Conservation (phyloP, 1,140 invertebrate genomes). For the Macrobrachium nipponense region DNA sequence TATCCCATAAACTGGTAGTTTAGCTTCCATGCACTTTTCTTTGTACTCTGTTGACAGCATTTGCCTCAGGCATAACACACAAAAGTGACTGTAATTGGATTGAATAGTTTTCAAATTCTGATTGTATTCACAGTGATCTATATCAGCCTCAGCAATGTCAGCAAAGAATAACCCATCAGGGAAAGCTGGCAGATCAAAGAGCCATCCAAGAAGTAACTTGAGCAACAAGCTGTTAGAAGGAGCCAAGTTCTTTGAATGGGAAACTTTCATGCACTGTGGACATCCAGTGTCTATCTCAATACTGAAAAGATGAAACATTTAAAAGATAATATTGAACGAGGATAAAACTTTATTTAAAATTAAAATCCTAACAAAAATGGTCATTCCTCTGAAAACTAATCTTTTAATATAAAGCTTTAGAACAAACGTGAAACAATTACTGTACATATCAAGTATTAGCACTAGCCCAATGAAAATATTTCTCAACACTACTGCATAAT, state of each 20-base stretch:
- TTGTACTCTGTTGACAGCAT: neutral
- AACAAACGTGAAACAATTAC: too few relatives aligned
- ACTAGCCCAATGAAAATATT: too few relatives aligned
- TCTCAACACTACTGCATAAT: too few relatives aligned
- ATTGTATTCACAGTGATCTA: slow-evolving; percentile 51
- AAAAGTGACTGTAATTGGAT: neutral
- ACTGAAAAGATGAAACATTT: slow-evolving; percentile 36
- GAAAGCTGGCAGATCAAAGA: slow-evolving; percentile 80
- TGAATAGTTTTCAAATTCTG: slow-evolving; percentile 31
- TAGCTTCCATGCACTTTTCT: neutral
- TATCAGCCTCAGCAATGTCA: slow-evolving; percentile 44
- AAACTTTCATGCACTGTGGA: slow-evolving; percentile 65
- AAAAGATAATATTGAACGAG: neutral
- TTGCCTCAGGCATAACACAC: slow-evolving; percentile 38
- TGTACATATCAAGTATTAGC: too few relatives aligned
- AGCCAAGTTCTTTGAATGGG: slow-evolving; percentile 33
- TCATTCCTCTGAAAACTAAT: too few relatives aligned
- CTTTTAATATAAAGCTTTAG: too few relatives aligned
- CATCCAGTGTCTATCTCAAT: slow-evolving; percentile 29
- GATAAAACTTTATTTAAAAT: neutral
- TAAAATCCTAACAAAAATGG: neutral
- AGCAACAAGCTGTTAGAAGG: slow-evolving; percentile 72
- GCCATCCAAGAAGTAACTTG: slow-evolving; percentile 78
- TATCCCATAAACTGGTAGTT: too few relatives aligned
- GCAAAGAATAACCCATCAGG: slow-evolving; percentile 66